Percentiles rank a stretch among this genome's conserved stretches.
These are phyloP conservation scores for Cyprinus carpio DNA, from an alignment of 2,113 vertebrate genomes.

Conservation along the genomic window DNA sequence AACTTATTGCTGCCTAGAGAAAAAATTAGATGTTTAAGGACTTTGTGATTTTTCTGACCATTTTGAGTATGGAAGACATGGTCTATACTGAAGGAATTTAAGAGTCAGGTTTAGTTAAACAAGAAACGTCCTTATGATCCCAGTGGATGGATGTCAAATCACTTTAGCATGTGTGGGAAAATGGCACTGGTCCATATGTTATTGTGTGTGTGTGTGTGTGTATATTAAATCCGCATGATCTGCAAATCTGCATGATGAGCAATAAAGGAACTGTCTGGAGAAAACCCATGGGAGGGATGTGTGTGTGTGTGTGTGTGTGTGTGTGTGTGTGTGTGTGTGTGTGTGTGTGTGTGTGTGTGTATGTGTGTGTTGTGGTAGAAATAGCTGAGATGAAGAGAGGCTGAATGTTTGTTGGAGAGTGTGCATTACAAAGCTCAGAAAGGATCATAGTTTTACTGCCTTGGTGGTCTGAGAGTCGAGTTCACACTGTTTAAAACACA, in stretches of 20 bases:
- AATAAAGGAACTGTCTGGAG: constrained; percentile 39
- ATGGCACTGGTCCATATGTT: constrained; percentile 67
- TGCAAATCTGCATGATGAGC: no score
- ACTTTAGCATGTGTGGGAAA: constrained; percentile 74
- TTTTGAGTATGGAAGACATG: background rate
- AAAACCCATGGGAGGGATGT: constrained; percentile 8
- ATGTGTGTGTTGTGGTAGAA: constrained; percentile 12
- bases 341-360: constrained; percentile 6
- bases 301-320: constrained; percentile 11
- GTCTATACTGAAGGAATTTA: constrained; percentile 4
- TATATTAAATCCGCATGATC: constrained; percentile 26
- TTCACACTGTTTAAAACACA: background rate
- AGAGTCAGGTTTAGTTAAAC: constrained; percentile 43
- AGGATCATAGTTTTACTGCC: constrained; percentile 1
- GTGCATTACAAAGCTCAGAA: constrained; percentile 3
- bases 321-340: background rate
- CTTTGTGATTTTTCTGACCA: background rate
- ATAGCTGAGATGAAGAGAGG: background rate
- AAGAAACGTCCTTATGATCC: constrained; percentile 53
- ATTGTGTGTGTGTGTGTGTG: constrained; percentile 22
- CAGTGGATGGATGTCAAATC: constrained; percentile 65
- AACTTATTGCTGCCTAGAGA: background rate
- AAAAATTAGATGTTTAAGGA: background rate
- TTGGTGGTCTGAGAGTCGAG: background rate
- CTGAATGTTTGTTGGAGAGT: background rate